Evolutionary conservation across 2,797 vertebrate genomes (phyloP).

Genomic region (Aselliscus stoliczkanus): DNA sequence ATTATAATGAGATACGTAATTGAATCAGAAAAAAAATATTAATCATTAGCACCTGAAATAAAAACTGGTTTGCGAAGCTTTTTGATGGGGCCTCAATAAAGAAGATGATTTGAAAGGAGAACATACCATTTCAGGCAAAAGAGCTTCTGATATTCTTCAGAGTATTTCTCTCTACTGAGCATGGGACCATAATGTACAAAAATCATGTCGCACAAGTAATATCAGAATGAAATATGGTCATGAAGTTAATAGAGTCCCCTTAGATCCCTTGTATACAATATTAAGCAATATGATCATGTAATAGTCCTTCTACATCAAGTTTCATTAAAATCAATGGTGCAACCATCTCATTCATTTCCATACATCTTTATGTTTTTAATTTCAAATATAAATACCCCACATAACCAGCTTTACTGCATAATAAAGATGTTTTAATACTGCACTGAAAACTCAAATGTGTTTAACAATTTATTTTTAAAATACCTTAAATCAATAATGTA

Average conservation of each 20-base stretch:
- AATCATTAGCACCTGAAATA: neutral
- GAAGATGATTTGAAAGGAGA: neutral
- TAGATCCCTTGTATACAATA: neutral
- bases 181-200: neutral
- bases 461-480: conserved; percentile 75
- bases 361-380: conserved; percentile 66
- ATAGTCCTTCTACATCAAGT: neutral
- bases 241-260: neutral
- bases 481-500: conserved; percentile 48
- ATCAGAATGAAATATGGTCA: neutral
- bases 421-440: conserved; percentile 76
- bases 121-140: neutral
- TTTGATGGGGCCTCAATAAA: neutral
- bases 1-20: conserved; percentile 16
- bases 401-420: conserved; percentile 66
- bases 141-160: neutral
- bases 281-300: neutral
- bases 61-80: neutral
- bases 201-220: neutral
- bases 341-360: conserved; percentile 39
- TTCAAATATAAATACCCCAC: conserved; percentile 75
- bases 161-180: neutral
- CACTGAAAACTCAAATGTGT: conserved; percentile 73
- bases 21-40: conserved; percentile 19
- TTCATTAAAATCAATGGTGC: conserved; percentile 37